phyloP scores from a whole-genome alignment of 2,888 invertebrate genomes.

The Clostera curtula region DNA sequence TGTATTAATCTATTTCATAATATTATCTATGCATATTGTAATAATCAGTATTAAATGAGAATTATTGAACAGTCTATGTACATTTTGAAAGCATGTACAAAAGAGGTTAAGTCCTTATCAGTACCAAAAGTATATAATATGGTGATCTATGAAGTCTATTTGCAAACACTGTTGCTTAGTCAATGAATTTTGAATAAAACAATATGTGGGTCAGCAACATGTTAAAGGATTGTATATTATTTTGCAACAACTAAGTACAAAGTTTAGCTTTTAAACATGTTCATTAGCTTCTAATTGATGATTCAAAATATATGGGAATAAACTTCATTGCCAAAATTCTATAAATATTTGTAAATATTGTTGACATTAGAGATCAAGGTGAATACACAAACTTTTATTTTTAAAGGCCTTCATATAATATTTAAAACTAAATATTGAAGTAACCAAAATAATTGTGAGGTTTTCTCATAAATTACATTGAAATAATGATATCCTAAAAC shows the following conservation, averaged over 20 bases:
- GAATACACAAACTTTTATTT: slow-evolving; percentile 6
- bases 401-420: slow-evolving; percentile 4
- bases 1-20: no score
- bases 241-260: no score
- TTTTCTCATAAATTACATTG: slow-evolving; percentile 4
- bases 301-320: background rate
- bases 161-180: no score
- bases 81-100: slow-evolving; percentile 23
- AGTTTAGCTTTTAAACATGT: no score
- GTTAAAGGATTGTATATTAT: slow-evolving; percentile 4
- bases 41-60: background rate
- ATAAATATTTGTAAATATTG: no score
- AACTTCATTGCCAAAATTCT: no score
- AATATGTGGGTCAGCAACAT: slow-evolving; percentile 19
- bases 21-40: no score
- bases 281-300: no score
- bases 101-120: slow-evolving; percentile 34
- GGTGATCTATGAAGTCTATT: no score
- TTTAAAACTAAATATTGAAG: background rate
- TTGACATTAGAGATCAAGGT: slow-evolving; percentile 4
- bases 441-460: background rate
- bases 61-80: slow-evolving; percentile 16
- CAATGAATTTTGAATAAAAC: slow-evolving; percentile 10
- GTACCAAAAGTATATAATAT: no score
- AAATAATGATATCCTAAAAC: slow-evolving; percentile 14